Evolutionary conservation across 2,797 vertebrate species (phyloP).

Genomic region (Sylvia borin): DNA sequence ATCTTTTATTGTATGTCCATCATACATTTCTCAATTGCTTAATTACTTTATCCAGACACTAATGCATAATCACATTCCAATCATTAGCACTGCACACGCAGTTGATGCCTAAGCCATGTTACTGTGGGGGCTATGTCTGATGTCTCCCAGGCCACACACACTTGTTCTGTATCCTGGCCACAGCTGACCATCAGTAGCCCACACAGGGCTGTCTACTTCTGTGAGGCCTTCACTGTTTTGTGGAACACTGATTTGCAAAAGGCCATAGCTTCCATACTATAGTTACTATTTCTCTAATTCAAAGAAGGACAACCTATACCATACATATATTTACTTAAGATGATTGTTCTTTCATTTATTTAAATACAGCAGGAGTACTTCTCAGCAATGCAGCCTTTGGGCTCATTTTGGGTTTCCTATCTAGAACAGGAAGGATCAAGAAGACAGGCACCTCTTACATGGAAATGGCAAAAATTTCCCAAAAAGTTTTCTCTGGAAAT

Average conservation of each 20-base stretch:
- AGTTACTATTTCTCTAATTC: neutral
- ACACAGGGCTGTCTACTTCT: neutral
- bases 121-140: neutral
- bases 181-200: neutral
- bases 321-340: neutral
- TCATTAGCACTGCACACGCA: neutral
- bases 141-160: neutral
- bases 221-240: neutral
- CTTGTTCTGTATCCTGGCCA: neutral
- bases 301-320: neutral
- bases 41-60: constrained; percentile 31
- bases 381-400: neutral
- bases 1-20: neutral
- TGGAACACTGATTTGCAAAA: neutral
- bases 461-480: neutral
- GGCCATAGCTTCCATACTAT: neutral
- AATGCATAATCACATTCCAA: constrained; percentile 20
- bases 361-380: neutral
- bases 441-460: neutral
- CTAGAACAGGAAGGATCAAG: neutral
- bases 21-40: constrained; percentile 24
- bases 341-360: neutral
- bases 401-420: neutral
- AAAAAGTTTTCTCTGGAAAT: neutral
- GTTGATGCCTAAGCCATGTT: neutral